Evolutionary conservation across 2,888 invertebrate species (phyloP).

Genomic region (Drosophila demipolita): DNA sequence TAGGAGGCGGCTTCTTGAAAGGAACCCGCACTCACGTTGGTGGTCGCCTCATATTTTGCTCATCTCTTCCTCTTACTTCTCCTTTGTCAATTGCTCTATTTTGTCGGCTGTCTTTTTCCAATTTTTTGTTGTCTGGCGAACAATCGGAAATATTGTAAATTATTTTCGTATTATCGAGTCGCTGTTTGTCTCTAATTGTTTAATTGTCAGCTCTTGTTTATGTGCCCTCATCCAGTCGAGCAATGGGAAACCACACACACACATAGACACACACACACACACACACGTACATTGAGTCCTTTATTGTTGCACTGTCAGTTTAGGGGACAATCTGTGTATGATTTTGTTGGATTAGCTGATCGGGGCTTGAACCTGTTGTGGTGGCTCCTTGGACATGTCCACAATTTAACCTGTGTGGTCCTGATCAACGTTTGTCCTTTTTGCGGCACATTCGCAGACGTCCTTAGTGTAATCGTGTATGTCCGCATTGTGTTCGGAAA

Average conservation of each 20-base stretch:
- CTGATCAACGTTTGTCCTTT: constrained; percentile 44
- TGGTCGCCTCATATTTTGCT: constrained; percentile 73
- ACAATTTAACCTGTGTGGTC: constrained; percentile 60
- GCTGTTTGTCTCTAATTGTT: constrained; percentile 81
- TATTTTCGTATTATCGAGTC: constrained; percentile 83
- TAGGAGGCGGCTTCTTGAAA: constrained; percentile 66
- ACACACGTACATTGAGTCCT: not conserved
- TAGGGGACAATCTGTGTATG: constrained; percentile 50
- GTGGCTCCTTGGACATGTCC: constrained; percentile 44
- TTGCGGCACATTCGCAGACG: constrained; percentile 27
- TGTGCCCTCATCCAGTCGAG: constrained; percentile 37
- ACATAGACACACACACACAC: not conserved
- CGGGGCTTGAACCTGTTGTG: constrained; percentile 59
- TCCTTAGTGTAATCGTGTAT: constrained; percentile 54
- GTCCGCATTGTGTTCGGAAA: constrained; percentile 33
- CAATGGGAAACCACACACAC: constrained; percentile 31
- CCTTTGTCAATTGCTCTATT: constrained; percentile 79
- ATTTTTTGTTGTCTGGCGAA: constrained; percentile 8
- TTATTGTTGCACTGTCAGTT: constrained; percentile 65
- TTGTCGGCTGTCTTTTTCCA: constrained; percentile 44
- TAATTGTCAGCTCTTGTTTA: constrained; percentile 75
- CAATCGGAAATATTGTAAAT: constrained; percentile 65
- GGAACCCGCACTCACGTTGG: constrained; percentile 54
- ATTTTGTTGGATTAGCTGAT: constrained; percentile 63
- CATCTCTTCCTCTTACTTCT: constrained; percentile 46